phyloP scores from a whole-genome alignment of 2,797 vertebrate species.

The Coranthus polyacanthus region DNA sequence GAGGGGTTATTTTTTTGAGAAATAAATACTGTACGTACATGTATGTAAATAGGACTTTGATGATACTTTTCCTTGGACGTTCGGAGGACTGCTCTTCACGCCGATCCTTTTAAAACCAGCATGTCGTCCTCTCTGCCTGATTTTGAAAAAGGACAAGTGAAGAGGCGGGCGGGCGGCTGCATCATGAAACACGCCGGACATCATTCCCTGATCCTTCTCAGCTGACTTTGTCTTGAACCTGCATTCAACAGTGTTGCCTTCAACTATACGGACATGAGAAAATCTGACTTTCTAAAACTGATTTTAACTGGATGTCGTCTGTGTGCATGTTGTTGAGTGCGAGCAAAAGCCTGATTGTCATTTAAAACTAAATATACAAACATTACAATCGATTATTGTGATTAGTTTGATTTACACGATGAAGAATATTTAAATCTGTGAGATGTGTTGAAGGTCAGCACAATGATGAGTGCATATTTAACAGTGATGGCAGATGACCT shows the following conservation, averaged over 20 bases:
- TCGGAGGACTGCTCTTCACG: conserved; percentile 27
- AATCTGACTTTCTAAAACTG: conserved; percentile 33
- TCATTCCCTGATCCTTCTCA: conserved; percentile 41
- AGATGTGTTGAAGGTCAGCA: conserved; percentile 29
- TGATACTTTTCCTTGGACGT: conserved; percentile 34
- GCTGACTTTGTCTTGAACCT: conserved; percentile 55
- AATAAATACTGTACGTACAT: conserved; percentile 43
- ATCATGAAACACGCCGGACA: conserved; percentile 27
- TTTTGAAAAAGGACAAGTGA: not conserved
- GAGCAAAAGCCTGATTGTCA: conserved; percentile 30
- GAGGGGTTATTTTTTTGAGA: conserved; percentile 69
- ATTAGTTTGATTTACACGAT: conserved; percentile 38
- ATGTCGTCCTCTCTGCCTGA: conserved; percentile 47
- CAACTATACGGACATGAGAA: conserved; percentile 29
- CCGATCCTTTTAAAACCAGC: conserved; percentile 60
- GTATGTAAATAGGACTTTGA: conserved; percentile 61
- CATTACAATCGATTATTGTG: conserved; percentile 42
- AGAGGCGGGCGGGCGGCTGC: conserved; percentile 28
- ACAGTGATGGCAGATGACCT: conserved; percentile 20
- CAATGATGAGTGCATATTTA: conserved; percentile 45
- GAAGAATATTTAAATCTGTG: conserved; percentile 33
- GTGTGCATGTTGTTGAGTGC: conserved; percentile 67
- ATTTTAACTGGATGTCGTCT: conserved; percentile 47
- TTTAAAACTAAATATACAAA: conserved; percentile 38
- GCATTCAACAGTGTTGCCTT: conserved; percentile 78